Evolutionary conservation across 2,888 invertebrate genomes (phyloP), one percentile per base, ranked within the genome.

Genomic region (Cheilosia impressa): DNA sequence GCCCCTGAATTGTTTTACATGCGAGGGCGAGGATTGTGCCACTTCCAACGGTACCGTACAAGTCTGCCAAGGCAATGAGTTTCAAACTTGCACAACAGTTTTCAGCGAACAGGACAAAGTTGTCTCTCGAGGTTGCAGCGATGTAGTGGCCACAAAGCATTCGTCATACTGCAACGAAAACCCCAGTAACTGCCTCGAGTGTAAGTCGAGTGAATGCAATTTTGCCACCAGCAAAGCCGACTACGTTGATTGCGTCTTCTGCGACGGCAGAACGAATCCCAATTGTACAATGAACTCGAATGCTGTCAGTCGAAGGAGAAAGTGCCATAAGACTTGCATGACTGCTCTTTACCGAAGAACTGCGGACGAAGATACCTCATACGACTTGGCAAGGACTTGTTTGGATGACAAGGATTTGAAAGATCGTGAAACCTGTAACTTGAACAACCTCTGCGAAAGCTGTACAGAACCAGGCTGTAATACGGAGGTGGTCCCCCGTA

Each of bases 171-270:
- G 91, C 65, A 50, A 72, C 3, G 75, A 1, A 0, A 65, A 55
- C 6, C 78, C 58, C 0, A 81, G 76, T 13, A 62, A 77, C 1
- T 91, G 91, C 78, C 88, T 89, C 62, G 87, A 89, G 47, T 91
- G 91, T 47, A 89, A 89, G 24, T 92, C 91, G 0, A 88, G 87
- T 75, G 90, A 89, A 38, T 91, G 91, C 77, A 91, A 91, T 79
- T 62, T 78, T 17, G 89, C 90, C 2, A 73, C 68, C 7, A 60
- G 57, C 27, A 82, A 87, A 19, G 6, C 45, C 0, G 88, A 90
- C 3, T 87, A 90, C 31, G 57, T 91, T 6, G 88, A 90, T 19
- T 91, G 91, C 38, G 15, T 89, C 4, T 63, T 71, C 15, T 91
- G 91, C 76, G 90, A 91, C 83, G 87, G 89, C 0, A 71, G 87